A percentile compares a stretch with the other conserved stretches of the same genome.
Conservation (phyloP, 2,888 invertebrate genomes). For the Leucophenga maculata region DNA sequence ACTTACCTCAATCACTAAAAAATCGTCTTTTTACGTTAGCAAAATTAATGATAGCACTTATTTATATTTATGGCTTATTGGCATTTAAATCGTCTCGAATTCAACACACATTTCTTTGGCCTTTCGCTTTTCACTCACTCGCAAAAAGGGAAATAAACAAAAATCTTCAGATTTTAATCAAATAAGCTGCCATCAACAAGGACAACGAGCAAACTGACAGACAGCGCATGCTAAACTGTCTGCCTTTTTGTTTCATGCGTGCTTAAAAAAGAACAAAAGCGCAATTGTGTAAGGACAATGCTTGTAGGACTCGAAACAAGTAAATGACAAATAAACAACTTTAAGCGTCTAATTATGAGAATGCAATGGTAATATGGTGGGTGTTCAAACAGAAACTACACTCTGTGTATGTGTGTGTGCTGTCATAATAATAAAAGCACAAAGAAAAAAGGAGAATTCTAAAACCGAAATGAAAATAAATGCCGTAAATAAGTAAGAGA, state of each 20-base stretch:
- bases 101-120: background rate
- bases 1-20: too few relatives aligned
- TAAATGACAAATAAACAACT: constrained; percentile 29
- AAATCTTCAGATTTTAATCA: constrained; percentile 12
- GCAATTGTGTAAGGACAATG: background rate
- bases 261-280: background rate
- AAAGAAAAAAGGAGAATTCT: too few relatives aligned
- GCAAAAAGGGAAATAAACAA: background rate
- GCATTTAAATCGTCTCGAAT: constrained; percentile 1
- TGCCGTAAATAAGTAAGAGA: too few relatives aligned
- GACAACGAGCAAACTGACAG: background rate
- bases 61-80: constrained; percentile 5
- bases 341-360: constrained; percentile 37
- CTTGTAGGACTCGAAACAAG: constrained; percentile 29
- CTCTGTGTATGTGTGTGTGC: too few relatives aligned
- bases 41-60: too few relatives aligned
- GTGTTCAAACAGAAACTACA: too few relatives aligned
- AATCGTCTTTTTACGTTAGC: too few relatives aligned
- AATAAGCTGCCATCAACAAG: background rate
- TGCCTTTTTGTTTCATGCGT: too few relatives aligned
- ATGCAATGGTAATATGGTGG: background rate
- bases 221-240: background rate
- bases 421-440: too few relatives aligned
- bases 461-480: too few relatives aligned
- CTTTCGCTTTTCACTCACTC: background rate